phyloP scores from a whole-genome alignment of 2,888 invertebrate genomes.

The Nemotelus pantherinus region DNA sequence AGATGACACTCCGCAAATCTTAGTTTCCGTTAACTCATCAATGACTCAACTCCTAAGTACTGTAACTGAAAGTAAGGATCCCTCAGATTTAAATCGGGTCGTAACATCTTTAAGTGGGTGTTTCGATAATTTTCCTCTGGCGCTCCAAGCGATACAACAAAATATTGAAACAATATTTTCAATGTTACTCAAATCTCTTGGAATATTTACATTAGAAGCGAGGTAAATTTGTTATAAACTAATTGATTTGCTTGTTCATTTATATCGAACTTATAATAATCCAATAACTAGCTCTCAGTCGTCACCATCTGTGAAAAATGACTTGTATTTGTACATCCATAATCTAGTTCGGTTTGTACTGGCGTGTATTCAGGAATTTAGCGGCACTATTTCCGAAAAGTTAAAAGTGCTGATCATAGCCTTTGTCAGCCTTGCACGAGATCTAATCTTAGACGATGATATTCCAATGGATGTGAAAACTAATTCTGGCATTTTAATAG shows the following conservation, averaged over 20 bases:
- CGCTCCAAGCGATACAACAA: constrained; percentile 56
- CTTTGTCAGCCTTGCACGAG: neutral
- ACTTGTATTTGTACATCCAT: constrained; percentile 61
- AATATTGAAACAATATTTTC: constrained; percentile 55
- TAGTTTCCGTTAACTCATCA: neutral
- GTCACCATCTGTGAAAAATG: constrained; percentile 62
- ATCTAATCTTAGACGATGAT: constrained; percentile 65
- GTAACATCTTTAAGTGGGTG: constrained; percentile 59
- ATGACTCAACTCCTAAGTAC: neutral
- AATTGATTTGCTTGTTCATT: neutral
- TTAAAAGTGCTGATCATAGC: constrained; percentile 51
- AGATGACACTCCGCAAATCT: neutral
- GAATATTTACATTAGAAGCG: constrained; percentile 56
- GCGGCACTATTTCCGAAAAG: constrained; percentile 56
- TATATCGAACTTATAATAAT: neutral
- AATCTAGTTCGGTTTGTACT: constrained; percentile 64
- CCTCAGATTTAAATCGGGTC: constrained; percentile 45
- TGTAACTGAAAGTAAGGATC: neutral
- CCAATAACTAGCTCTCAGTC: constrained; percentile 52
- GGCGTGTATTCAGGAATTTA: constrained; percentile 62
- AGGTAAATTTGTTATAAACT: constrained; percentile 53
- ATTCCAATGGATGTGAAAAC: constrained; percentile 74
- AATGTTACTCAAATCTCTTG: constrained; percentile 56
- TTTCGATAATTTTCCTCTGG: constrained; percentile 61
- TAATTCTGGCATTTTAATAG: constrained; percentile 70